phyloP scores from a whole-genome alignment of 2,113 vertebrate species.

The Gnathonemus longibarbis region DNA sequence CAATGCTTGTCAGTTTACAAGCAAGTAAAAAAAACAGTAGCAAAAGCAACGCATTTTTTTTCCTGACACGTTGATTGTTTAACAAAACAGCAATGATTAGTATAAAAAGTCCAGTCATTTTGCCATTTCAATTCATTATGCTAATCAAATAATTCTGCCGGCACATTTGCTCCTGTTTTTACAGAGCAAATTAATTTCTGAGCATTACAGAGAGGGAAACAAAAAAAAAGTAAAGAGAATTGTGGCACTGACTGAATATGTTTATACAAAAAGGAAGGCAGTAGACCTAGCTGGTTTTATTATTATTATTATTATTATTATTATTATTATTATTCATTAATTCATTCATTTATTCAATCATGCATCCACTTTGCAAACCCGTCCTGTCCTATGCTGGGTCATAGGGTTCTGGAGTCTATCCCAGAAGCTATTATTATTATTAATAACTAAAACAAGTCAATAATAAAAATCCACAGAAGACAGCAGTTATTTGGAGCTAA shows the following conservation, averaged over 20 bases:
- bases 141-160: conserved; percentile 6
- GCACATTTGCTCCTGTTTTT: neutral
- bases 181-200: neutral
- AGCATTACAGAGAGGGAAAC: neutral
- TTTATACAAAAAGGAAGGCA: neutral
- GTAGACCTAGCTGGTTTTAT: neutral
- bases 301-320: neutral
- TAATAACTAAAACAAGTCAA: neutral
- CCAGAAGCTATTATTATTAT: neutral
- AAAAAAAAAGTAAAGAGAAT: neutral
- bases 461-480: neutral
- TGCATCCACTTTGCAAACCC: neutral
- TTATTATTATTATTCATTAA: neutral
- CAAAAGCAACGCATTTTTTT: neutral
- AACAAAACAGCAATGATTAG: neutral
- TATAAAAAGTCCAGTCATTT: neutral
- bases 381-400: neutral
- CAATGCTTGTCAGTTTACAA: neutral
- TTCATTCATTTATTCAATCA: neutral
- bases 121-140: neutral
- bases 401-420: neutral
- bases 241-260: too few relatives aligned
- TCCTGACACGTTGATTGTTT: neutral
- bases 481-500: neutral
- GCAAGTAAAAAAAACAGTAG: neutral